Evolutionary conservation across 2,888 invertebrate genomes (phyloP), one percentile per base, ranked within the genome.

Genomic region (Diabrotica balteata): DNA sequence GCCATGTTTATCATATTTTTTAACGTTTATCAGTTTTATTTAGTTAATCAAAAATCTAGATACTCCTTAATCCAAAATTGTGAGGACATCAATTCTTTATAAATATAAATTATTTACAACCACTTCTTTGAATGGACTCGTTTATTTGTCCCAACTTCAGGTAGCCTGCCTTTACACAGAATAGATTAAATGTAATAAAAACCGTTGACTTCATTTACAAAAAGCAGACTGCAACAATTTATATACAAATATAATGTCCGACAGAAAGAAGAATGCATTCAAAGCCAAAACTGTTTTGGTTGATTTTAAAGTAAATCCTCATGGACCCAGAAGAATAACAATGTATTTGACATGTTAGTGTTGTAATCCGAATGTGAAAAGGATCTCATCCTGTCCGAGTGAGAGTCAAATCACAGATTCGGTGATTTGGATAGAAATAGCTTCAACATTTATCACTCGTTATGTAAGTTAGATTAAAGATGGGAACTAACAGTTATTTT

Each of bases 361-460:
- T 58, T 66, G 69, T 73, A 75, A 75, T 75, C 73, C 71, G 71
- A 72, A 72, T 73, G 71, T 69, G 66, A 69, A 68, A 68, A 11
- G 32, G 42, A n/a, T 54, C 47, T 42, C 74, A 66, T 72, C 63
- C 69, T 67, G 68, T 70, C 63, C 63, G 49, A 58, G 57, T 63
- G 62, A 57, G 52, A 58, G 58, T 59, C 68, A 63, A 66, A 68
- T 70, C 63, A 55, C 63, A 54, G 17, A 52, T 32, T 47, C 42
- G 45, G 46, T 49, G 17, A 52, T 32, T 47, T 11, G 45, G 46
- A 42, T 49, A 47, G 22, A 46, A 43, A 62, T 32, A 32, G 32
- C 32, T 2, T 17, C 32, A 32, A 32, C 32, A 32, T 32, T 32
- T 32, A 32, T 32, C 32, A 32, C 32, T 32, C 32, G 32, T 32